phyloP scores from a whole-genome alignment of 2,888 invertebrate species.

The Drosophila dives region DNA sequence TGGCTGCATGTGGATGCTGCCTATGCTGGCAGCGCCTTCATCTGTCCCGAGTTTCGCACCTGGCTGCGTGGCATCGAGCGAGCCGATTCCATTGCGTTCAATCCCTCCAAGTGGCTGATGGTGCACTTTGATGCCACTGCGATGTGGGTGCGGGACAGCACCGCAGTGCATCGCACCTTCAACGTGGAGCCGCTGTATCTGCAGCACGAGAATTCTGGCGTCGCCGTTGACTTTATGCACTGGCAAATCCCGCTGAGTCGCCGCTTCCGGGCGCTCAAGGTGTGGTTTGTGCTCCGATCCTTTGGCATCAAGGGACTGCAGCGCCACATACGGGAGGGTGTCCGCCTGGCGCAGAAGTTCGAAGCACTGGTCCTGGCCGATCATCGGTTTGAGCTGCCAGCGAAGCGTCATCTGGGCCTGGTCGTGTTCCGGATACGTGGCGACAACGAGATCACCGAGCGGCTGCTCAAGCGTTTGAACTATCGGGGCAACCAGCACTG shows the following conservation, averaged over 20 bases:
- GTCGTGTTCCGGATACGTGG: slow-evolving; percentile 96
- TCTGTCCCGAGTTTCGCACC: slow-evolving; percentile 97
- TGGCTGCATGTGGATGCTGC: slow-evolving; percentile 99
- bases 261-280: slow-evolving; percentile 95
- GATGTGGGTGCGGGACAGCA: slow-evolving; percentile 98
- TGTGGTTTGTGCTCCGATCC: slow-evolving; percentile 98
- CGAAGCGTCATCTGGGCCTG: slow-evolving; percentile 92
- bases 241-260: slow-evolving; percentile 99
- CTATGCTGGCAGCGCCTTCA: slow-evolving; percentile 97
- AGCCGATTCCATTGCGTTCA: slow-evolving; percentile 98
- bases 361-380: slow-evolving; percentile 94
- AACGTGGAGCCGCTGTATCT: slow-evolving; percentile 99
- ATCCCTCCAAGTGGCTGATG: slow-evolving; percentile 99
- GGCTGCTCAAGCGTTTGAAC: slow-evolving; percentile 94
- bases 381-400: slow-evolving; percentile 95
- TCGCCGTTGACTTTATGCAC: slow-evolving; percentile 98
- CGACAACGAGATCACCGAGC: slow-evolving; percentile 94
- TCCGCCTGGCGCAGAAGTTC: slow-evolving; percentile 95
- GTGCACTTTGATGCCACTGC: slow-evolving; percentile 99
- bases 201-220: slow-evolving; percentile 98
- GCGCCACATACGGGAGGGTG: slow-evolving; percentile 96
- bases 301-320: slow-evolving; percentile 96
- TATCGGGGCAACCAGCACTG: slow-evolving; percentile 95
- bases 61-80: slow-evolving; percentile 96
- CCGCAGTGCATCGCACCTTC: slow-evolving; percentile 97